These are phyloP conservation scores for Lepidonotus clava DNA, from an alignment of 2,888 invertebrate genomes.

Conservation along the genomic window DNA sequence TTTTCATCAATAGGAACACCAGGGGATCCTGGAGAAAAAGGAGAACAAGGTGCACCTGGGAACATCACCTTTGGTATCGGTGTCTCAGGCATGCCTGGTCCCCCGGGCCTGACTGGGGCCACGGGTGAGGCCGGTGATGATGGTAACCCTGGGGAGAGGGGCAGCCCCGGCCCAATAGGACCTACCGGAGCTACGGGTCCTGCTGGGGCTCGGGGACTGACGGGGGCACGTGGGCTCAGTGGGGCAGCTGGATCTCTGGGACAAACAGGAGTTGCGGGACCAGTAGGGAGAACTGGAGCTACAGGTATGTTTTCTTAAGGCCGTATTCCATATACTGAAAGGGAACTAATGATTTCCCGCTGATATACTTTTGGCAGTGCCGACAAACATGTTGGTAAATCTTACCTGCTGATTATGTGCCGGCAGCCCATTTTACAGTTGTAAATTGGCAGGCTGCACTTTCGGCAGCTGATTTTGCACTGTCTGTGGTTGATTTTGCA, in stretches of 20 bases:
- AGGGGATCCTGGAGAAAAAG: slow-evolving; percentile 56
- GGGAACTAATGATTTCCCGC: too few relatives aligned
- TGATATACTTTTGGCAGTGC: too few relatives aligned
- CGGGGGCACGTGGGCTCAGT: background rate
- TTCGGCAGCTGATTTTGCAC: too few relatives aligned
- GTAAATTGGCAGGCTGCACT: too few relatives aligned
- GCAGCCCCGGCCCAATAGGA: background rate
- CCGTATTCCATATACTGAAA: too few relatives aligned
- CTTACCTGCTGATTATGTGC: too few relatives aligned
- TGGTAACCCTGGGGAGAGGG: background rate
- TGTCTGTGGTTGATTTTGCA: too few relatives aligned
- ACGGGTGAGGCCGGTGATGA: background rate
- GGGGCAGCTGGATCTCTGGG: slow-evolving; percentile 35
- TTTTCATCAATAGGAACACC: slow-evolving; percentile 20
- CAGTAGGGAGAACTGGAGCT: slow-evolving; percentile 14
- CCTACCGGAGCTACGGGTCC: background rate
- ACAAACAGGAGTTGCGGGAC: background rate
- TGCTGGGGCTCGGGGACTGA: background rate
- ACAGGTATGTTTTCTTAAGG: too few relatives aligned
- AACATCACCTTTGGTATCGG: background rate
- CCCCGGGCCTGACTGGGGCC: background rate
- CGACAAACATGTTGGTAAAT: too few relatives aligned
- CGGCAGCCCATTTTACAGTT: too few relatives aligned
- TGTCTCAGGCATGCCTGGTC: background rate
- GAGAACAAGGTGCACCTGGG: slow-evolving; percentile 46